phyloP scores from a whole-genome alignment of 2,888 invertebrate species.

The Argyra leucocephala region DNA sequence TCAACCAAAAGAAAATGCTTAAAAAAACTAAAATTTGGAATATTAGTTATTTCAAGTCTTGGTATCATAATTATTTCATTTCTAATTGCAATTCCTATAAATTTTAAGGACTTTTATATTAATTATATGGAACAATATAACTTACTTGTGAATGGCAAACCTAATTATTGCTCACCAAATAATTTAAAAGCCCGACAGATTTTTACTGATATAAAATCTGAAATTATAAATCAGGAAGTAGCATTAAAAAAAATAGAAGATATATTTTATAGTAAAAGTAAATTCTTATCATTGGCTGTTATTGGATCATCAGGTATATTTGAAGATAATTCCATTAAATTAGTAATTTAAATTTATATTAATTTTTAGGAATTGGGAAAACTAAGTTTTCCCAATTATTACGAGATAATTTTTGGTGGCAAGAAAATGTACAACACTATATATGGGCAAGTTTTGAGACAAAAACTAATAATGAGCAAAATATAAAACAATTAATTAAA shows the following conservation, averaged over 20 bases:
- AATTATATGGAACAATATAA: conserved; percentile 29
- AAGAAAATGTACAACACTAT: conserved; percentile 32
- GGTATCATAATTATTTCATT: no score
- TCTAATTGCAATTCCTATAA: no score
- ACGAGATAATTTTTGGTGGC: conserved; percentile 34
- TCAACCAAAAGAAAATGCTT: no score
- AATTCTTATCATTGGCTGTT: conserved; percentile 28
- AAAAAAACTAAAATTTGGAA: no score
- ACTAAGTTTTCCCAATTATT: conserved; percentile 31
- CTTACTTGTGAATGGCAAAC: conserved; percentile 31
- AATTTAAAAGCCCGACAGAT: conserved; percentile 23
- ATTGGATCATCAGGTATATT: conserved; percentile 31
- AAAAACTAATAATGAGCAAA: conserved; percentile 22
- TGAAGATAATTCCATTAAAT: no score
- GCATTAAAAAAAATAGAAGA: conserved; percentile 30
- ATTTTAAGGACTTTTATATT: no score
- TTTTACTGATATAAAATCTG: conserved; percentile 23
- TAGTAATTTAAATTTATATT: no score
- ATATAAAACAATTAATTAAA: conserved; percentile 22
- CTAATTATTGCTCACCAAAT: conserved; percentile 32
- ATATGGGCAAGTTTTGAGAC: conserved; percentile 30
- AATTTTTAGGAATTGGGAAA: conserved; percentile 32
- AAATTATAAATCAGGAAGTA: conserved; percentile 17
- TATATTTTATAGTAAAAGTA: conserved; percentile 26
- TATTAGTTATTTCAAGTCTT: no score